phyloP scores from a whole-genome alignment of 2,113 vertebrate species.

The Epinephelus moara region DNA sequence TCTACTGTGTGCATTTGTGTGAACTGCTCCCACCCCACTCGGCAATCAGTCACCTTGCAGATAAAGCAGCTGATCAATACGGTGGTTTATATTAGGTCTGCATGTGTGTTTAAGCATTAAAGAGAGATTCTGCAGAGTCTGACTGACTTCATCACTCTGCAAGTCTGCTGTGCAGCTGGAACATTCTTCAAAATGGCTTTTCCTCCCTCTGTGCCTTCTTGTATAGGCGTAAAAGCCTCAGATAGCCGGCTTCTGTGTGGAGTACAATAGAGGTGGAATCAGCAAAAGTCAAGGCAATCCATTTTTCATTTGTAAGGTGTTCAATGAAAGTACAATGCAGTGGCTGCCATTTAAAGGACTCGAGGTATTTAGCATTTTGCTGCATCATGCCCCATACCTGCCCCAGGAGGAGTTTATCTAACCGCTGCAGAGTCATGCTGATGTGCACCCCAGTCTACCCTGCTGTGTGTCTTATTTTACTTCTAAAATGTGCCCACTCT shows the following conservation, averaged over 20 bases:
- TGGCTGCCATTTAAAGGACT: slow-evolving; percentile 30
- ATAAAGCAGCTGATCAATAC: slow-evolving; percentile 65
- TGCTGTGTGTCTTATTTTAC: slow-evolving; percentile 27
- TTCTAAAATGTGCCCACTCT: slow-evolving; percentile 26
- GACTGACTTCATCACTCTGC: slow-evolving; percentile 19
- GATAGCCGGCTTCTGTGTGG: neutral
- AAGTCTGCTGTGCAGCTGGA: neutral
- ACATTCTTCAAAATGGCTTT: slow-evolving; percentile 49
- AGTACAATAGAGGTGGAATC: slow-evolving; percentile 39
- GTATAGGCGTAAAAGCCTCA: slow-evolving; percentile 17
- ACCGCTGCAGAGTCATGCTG: neutral
- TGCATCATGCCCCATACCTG: slow-evolving; percentile 37
- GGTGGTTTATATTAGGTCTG: slow-evolving; percentile 26
- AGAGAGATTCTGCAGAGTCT: slow-evolving; percentile 21
- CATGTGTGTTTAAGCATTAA: slow-evolving; percentile 57
- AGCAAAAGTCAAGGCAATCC: slow-evolving; percentile 50
- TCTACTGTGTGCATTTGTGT: slow-evolving; percentile 1
- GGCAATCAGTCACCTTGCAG: slow-evolving; percentile 27
- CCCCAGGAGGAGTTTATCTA: slow-evolving; percentile 32
- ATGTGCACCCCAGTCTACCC: neutral
- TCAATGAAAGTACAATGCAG: slow-evolving; percentile 31
- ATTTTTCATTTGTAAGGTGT: slow-evolving; percentile 56
- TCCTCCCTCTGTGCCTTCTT: slow-evolving; percentile 17
- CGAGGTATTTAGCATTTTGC: slow-evolving; percentile 60
- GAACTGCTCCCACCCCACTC: neutral